These are phyloP conservation scores for Nephrotoma guestfalica DNA, from an alignment of 2,888 invertebrate genomes.

Conservation along the genomic window DNA sequence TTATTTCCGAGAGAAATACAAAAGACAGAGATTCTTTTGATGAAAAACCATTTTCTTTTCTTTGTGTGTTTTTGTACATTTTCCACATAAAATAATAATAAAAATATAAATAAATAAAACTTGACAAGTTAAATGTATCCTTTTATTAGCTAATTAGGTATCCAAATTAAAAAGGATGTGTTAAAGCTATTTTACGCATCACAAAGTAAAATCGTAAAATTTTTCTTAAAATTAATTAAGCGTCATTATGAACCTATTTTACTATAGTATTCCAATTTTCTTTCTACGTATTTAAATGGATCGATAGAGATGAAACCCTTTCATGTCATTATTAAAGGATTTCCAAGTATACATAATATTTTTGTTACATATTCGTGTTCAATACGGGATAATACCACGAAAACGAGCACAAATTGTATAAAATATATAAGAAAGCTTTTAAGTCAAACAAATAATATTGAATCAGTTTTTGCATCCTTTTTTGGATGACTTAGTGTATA, in stretches of 20 bases:
- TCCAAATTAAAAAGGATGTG: not conserved
- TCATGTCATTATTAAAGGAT: not conserved
- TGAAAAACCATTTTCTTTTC: not conserved
- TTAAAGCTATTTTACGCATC: not conserved
- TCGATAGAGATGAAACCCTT: not conserved
- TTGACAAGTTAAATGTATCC: not conserved
- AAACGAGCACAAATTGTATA: not conserved
- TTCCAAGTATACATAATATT: not conserved
- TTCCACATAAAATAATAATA: not conserved
- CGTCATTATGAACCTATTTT: not conserved
- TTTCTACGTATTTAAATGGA: not conserved
- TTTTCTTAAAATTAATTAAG: not conserved
- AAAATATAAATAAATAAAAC: not conserved
- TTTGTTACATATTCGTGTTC: not conserved
- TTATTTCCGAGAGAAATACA: not conserved
- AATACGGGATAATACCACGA: not conserved
- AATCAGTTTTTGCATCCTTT: not conserved
- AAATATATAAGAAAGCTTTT: not conserved
- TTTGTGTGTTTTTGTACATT: not conserved
- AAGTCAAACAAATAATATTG: not conserved
- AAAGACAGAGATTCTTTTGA: not conserved
- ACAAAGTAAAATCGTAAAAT: not conserved
- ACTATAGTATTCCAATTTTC: not conserved
- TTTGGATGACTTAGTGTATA: not conserved
- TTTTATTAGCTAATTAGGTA: not conserved